phyloP scores from a whole-genome alignment of 2,113 vertebrate genomes.

The Bambusicola thoracicus region DNA sequence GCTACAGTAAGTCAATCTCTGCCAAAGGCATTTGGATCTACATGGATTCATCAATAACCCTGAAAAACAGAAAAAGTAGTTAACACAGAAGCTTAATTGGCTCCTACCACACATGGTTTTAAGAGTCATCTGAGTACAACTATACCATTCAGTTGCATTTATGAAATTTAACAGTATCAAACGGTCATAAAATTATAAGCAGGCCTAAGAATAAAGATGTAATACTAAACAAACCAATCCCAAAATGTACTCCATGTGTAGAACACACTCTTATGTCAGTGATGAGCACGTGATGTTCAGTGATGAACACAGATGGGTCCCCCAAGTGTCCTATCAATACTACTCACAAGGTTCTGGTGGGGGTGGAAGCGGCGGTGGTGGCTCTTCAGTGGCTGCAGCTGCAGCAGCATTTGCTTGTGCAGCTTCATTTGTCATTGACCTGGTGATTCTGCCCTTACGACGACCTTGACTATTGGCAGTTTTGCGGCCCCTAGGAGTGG shows the following conservation, averaged over 20 bases:
- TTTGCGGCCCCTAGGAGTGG: conserved; percentile 91
- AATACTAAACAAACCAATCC: neutral
- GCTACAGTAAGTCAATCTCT: neutral
- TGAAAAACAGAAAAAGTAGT: neutral
- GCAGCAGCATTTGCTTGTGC: conserved; percentile 87
- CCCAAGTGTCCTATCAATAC: neutral
- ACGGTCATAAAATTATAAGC: neutral
- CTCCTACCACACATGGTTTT: neutral
- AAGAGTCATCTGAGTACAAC: neutral
- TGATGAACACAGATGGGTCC: neutral
- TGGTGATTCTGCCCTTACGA: conserved; percentile 94
- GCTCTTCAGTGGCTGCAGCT: conserved; percentile 84
- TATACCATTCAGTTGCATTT: neutral
- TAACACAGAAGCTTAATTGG: neutral
- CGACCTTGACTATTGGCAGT: conserved; percentile 98
- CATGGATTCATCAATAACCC: neutral
- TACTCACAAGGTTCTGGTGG: conserved; percentile 87
- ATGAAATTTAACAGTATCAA: neutral
- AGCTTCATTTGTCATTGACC: conserved; percentile 98
- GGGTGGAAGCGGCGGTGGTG: conserved; percentile 79
- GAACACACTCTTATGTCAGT: neutral
- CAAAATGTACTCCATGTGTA: accelerated
- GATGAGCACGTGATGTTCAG: no score
- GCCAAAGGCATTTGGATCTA: neutral
- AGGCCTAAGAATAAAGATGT: neutral